Evolutionary conservation across 2,113 vertebrate genomes (phyloP).

Genomic region (Polyodon spathula): DNA sequence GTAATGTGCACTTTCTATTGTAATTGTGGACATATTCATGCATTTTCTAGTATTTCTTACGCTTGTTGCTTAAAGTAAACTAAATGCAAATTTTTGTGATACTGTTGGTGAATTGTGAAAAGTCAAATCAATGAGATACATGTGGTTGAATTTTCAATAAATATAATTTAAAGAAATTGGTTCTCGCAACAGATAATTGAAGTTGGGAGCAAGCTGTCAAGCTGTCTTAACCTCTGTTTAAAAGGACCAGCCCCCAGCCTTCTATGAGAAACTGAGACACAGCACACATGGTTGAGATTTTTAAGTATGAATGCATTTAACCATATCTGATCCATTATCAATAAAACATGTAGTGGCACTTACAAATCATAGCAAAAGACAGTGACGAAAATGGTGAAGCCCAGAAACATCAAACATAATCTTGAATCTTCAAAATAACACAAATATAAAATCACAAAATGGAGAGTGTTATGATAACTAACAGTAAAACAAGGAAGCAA

Average conservation of each 20-base stretch:
- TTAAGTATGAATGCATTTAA: too few species aligned
- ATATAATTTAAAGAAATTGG: not conserved
- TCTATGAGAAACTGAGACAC: too few species aligned
- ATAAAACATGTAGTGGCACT: too few species aligned
- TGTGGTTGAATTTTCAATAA: slow-evolving; percentile 21
- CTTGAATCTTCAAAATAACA: too few species aligned
- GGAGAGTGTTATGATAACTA: not conserved
- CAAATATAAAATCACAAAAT: too few species aligned
- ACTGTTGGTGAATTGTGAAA: slow-evolving; percentile 82
- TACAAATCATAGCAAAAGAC: too few species aligned
- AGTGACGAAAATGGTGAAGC: too few species aligned
- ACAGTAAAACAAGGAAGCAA: slow-evolving; percentile 1
- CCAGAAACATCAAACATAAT: too few species aligned
- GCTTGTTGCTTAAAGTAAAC: slow-evolving; percentile 66
- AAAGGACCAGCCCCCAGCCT: too few species aligned
- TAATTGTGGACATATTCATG: slow-evolving; percentile 79
- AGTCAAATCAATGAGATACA: slow-evolving; percentile 14
- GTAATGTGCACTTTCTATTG: slow-evolving; percentile 82
- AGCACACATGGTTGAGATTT: too few species aligned
- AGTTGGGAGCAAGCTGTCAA: not conserved
- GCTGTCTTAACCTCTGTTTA: too few species aligned
- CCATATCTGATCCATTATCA: too few species aligned
- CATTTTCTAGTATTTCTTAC: slow-evolving; percentile 78
- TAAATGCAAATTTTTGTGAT: slow-evolving; percentile 70
- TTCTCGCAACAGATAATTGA: not conserved